A percentile compares a stretch with the other conserved stretches of the same genome.
These are phyloP conservation scores for Falcaria lacertinaria DNA, from an alignment of 2,888 invertebrate genomes.

Conservation along the genomic window DNA sequence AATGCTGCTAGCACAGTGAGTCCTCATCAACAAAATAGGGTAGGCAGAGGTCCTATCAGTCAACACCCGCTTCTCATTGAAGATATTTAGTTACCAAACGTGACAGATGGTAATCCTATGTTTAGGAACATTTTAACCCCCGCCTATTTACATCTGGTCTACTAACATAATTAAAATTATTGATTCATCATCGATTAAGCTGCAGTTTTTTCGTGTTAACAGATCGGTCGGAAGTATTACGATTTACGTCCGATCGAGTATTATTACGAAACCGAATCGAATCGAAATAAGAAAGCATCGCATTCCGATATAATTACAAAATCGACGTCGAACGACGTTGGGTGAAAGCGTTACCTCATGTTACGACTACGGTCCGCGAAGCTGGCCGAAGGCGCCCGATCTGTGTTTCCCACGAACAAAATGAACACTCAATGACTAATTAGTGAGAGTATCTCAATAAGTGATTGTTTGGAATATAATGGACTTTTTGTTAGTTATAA, in stretches of 20 bases:
- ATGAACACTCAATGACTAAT: not conserved
- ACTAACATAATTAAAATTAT: not conserved
- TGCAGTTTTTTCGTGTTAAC: not conserved
- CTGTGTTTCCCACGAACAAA: not conserved
- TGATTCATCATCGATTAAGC: not conserved
- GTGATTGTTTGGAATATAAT: not conserved
- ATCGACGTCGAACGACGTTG: conserved; percentile 45
- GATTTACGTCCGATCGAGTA: conserved; percentile 36
- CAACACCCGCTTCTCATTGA: too few relatives aligned
- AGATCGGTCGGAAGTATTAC: conserved; percentile 48
- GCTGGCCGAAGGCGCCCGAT: conserved; percentile 14
- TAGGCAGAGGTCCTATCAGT: too few relatives aligned
- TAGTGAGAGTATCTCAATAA: not conserved
- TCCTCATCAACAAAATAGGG: too few relatives aligned
- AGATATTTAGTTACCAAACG: too few relatives aligned
- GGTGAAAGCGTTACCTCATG: conserved; percentile 71
- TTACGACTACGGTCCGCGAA: conserved; percentile 14
- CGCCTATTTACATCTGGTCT: too few relatives aligned
- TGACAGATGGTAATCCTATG: too few relatives aligned
- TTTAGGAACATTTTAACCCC: too few relatives aligned
- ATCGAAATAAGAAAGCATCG: conserved; percentile 69
- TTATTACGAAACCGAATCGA: conserved; percentile 52
- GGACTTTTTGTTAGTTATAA: not conserved
- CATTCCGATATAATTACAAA: conserved; percentile 70
- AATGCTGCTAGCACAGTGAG: too few relatives aligned